Percentiles rank a stretch among this genome's conserved stretches.
Conservation (phyloP, 2,888 invertebrate genomes). For the Drosophila buzzatii region DNA sequence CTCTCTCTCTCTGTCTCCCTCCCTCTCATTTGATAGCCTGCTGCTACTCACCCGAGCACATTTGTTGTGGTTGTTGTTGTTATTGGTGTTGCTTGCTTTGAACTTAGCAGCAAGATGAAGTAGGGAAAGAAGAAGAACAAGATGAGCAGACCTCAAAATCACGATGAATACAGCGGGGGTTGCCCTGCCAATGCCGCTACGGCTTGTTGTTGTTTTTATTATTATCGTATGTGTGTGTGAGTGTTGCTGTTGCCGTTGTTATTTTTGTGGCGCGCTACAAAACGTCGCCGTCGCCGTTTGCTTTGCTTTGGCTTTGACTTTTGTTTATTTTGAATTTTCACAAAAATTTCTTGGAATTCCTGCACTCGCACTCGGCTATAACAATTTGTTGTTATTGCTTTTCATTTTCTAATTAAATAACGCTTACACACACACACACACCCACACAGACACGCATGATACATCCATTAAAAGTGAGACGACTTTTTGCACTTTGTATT, state of each 20-base stretch:
- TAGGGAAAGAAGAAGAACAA: conserved; percentile 10
- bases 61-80: conserved; percentile 41
- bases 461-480: not conserved
- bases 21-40: conserved; percentile 18
- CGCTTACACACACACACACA: conserved; percentile 15
- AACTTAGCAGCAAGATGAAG: conserved; percentile 36
- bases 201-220: conserved; percentile 28
- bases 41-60: conserved; percentile 64
- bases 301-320: conserved; percentile 42
- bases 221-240: conserved; percentile 14
- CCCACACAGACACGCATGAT: not conserved
- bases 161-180: conserved; percentile 59
- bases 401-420: conserved; percentile 47
- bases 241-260: conserved; percentile 6
- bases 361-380: conserved; percentile 36
- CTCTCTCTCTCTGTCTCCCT: conserved; percentile 19
- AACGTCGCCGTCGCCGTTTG: conserved; percentile 32
- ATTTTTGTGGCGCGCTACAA: conserved; percentile 60
- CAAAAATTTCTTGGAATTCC: conserved; percentile 64
- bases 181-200: conserved; percentile 39
- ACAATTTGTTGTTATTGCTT: conserved; percentile 33
- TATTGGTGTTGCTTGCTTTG: conserved; percentile 21
- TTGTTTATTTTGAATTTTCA: conserved; percentile 75
- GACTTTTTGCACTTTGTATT: conserved; percentile 71
- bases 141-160: conserved; percentile 61